These are phyloP conservation scores for Dendrolimus houi DNA, from an alignment of 2,888 invertebrate genomes.

Conservation along the genomic window DNA sequence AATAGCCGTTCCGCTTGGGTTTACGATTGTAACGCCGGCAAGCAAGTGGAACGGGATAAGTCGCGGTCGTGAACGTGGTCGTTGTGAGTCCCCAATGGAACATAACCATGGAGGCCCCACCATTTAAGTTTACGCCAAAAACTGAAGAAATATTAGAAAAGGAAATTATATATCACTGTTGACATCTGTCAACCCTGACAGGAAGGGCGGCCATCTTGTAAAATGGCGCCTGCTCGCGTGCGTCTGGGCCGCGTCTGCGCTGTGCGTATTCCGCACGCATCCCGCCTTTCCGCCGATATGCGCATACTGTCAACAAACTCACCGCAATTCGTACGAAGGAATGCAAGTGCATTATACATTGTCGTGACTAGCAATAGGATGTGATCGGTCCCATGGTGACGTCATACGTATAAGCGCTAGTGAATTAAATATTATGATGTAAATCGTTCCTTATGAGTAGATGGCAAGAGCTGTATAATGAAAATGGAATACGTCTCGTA, in stretches of 20 bases:
- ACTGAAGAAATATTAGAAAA: too few relatives aligned
- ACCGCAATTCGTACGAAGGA: constrained; percentile 26
- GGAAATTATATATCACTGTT: too few relatives aligned
- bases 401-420: neutral
- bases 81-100: too few relatives aligned
- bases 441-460: too few relatives aligned
- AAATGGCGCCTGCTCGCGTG: constrained; percentile 52
- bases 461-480: too few relatives aligned
- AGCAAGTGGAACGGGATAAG: too few relatives aligned
- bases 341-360: constrained; percentile 14
- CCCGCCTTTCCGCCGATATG: constrained; percentile 41
- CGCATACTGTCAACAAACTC: constrained; percentile 31
- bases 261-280: constrained; percentile 49
- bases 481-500: too few relatives aligned
- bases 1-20: too few relatives aligned
- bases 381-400: neutral
- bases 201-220: constrained; percentile 40
- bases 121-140: too few relatives aligned
- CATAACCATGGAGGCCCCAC: too few relatives aligned
- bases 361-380: neutral
- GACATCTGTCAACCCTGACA: constrained; percentile 32
- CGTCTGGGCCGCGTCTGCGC: constrained; percentile 59
- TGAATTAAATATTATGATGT: neutral
- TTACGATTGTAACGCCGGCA: too few relatives aligned
- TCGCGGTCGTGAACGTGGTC: too few relatives aligned